These are phyloP conservation scores for Ascaphus truei DNA, from an alignment of 2,113 vertebrate genomes.

Conservation along the genomic window DNA sequence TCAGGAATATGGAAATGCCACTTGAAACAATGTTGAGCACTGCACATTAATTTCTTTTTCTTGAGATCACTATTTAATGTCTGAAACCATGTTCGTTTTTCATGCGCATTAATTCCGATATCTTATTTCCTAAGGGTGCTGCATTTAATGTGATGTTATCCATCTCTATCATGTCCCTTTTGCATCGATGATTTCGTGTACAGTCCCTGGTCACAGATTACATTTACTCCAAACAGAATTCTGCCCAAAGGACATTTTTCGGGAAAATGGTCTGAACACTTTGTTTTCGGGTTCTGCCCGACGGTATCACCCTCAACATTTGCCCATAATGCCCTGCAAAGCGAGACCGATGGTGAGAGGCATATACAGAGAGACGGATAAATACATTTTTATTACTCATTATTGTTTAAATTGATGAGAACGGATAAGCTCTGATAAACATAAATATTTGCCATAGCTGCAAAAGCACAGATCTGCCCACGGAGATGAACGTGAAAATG, in stretches of 20 bases:
- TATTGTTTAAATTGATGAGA: too few species aligned
- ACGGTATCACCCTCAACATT: not conserved
- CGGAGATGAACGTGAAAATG: too few species aligned
- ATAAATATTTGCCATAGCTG: not conserved
- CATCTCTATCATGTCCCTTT: slow-evolving; percentile 12
- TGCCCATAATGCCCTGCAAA: not conserved
- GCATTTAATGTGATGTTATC: not conserved
- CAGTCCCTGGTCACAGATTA: slow-evolving; percentile 8
- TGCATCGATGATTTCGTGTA: slow-evolving; percentile 20
- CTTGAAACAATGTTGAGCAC: not conserved
- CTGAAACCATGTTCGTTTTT: slow-evolving; percentile 47
- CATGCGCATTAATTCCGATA: slow-evolving; percentile 34
- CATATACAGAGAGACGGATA: not conserved
- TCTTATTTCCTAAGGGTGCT: slow-evolving; percentile 39
- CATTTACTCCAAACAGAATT: not conserved
- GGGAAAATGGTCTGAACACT: not conserved
- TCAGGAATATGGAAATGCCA: not conserved
- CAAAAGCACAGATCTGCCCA: not conserved
- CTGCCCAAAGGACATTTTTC: not conserved
- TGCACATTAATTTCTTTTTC: slow-evolving; percentile 30
- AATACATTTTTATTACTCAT: too few species aligned
- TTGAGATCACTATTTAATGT: slow-evolving; percentile 43
- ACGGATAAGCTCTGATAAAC: too few species aligned
- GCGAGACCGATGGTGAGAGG: not conserved
- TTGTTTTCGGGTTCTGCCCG: not conserved